Conservation (phyloP, 2,797 vertebrate genomes). For the Euphonia xanthogaster region DNA sequence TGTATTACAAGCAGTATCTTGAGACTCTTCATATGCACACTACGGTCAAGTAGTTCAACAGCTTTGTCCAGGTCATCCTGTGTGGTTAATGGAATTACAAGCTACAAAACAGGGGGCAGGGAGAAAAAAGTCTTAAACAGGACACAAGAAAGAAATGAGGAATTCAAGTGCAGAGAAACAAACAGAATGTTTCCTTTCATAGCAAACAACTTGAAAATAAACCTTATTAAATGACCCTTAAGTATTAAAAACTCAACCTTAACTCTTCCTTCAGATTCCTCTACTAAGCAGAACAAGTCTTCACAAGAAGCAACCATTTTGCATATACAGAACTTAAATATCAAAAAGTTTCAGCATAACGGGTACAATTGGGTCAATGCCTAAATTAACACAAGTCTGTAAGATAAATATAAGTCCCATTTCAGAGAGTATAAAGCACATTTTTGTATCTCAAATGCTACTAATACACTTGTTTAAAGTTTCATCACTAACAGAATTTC, state of each 20-base stretch:
- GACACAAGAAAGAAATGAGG: not conserved
- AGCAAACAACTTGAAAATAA: not conserved
- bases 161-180: not conserved
- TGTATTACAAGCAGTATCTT: constrained; percentile 94
- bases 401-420: not conserved
- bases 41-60: constrained; percentile 94
- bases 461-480: not conserved
- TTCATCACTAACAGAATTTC: not conserved
- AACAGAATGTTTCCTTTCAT: not conserved
- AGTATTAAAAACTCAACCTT: not conserved
- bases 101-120: constrained; percentile 66
- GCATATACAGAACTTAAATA: not conserved
- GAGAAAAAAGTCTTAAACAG: not conserved
- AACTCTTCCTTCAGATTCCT: not conserved
- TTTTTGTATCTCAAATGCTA: not conserved
- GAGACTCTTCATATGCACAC: constrained; percentile 97
- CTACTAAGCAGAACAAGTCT: not conserved
- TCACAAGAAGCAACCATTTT: not conserved
- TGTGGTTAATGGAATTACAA: constrained; percentile 94
- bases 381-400: not conserved
- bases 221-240: not conserved
- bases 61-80: constrained; percentile 98
- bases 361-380: not conserved
- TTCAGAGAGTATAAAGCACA: not conserved
- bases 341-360: not conserved